These are phyloP conservation scores for Apodemus sylvaticus DNA, from an alignment of 2,113 vertebrate genomes.

Conservation along the genomic window DNA sequence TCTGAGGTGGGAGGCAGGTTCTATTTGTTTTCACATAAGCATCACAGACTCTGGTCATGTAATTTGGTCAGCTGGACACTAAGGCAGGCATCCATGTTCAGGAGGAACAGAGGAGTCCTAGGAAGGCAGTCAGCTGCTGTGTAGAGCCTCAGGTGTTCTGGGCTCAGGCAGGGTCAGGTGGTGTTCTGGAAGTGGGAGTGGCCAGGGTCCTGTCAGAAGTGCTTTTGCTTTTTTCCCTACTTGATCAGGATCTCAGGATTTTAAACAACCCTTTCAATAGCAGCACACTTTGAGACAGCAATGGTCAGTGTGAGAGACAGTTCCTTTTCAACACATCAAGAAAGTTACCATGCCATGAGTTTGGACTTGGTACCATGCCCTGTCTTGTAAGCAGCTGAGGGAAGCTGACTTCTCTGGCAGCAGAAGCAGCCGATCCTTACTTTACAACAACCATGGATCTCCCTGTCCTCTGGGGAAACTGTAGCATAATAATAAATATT, in stretches of 20 bases:
- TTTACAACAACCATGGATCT: neutral
- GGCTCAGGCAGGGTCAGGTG: neutral
- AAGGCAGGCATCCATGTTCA: neutral
- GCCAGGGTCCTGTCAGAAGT: neutral
- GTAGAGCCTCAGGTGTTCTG: neutral
- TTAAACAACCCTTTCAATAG: neutral
- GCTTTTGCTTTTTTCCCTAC: neutral
- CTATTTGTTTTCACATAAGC: neutral
- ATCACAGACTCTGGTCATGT: neutral
- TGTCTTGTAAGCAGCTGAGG: neutral
- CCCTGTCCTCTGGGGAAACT: neutral
- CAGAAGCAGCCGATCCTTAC: neutral
- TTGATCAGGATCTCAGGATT: neutral
- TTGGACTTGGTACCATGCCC: neutral
- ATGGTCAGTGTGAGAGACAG: neutral
- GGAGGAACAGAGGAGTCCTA: neutral
- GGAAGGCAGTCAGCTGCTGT: neutral
- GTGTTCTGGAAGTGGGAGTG: neutral
- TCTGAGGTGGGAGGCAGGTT: neutral
- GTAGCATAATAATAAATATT: conserved; percentile 11
- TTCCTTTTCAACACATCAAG: neutral
- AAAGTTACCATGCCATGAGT: neutral
- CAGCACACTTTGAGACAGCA: neutral
- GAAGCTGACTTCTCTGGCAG: neutral
- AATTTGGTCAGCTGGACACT: neutral